Evolutionary conservation across 1,140 invertebrate species (phyloP).

Genomic region (Drosophila biarmipes): DNA sequence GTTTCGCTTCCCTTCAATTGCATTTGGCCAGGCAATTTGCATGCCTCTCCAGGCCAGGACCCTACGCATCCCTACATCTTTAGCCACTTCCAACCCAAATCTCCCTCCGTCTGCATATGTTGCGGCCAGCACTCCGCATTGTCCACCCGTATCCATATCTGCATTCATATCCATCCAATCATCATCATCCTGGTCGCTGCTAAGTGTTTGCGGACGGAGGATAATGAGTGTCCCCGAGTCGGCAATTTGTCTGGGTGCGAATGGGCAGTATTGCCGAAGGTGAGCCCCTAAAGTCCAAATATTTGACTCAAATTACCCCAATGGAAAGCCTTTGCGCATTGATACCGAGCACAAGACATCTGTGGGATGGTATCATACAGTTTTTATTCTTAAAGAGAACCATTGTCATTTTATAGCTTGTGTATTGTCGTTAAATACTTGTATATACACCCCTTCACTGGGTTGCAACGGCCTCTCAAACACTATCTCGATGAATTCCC

Average conservation of each 20-base stretch:
- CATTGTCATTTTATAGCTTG: not conserved
- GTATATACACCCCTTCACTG: not conserved
- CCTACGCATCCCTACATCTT: not conserved
- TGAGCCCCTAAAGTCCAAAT: slow-evolving; percentile 19
- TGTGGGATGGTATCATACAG: no score
- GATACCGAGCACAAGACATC: not conserved
- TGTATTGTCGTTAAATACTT: not conserved
- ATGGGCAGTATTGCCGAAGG: slow-evolving; percentile 9
- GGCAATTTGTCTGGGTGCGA: slow-evolving; percentile 19
- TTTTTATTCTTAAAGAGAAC: no score
- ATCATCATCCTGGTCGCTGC: not conserved
- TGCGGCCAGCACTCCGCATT: slow-evolving; percentile 28
- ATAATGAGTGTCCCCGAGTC: slow-evolving; percentile 13
- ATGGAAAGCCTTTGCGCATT: not conserved
- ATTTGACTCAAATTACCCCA: not conserved
- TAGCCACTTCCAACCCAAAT: not conserved
- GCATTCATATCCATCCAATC: slow-evolving; percentile 2
- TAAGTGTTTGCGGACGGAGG: slow-evolving; percentile 1
- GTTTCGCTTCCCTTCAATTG: slow-evolving; percentile 56
- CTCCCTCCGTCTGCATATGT: slow-evolving; percentile 3
- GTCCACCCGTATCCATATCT: not conserved
- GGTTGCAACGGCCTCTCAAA: not conserved
- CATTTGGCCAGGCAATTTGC: slow-evolving; percentile 49
- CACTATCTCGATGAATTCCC: not conserved
- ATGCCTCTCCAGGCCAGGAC: slow-evolving; percentile 8